phyloP scores from a whole-genome alignment of 53 echinoderm and acorn worm genomes.

The Holothuria scabra region DNA sequence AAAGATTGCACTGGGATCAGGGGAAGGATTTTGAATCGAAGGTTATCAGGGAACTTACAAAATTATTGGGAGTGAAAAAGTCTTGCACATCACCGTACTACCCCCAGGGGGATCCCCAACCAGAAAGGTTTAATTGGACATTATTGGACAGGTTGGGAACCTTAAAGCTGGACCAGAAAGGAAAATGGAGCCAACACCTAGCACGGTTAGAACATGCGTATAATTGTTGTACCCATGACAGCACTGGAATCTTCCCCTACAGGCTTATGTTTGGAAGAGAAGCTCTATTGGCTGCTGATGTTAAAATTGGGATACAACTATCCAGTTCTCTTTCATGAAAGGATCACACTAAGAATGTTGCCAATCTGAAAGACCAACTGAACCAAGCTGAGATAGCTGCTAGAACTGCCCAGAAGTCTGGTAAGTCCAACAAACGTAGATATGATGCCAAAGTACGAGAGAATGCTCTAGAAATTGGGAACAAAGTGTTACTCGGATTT shows the following conservation, averaged over 20 bases:
- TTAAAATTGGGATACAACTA: background rate
- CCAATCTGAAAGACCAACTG: slow-evolving; percentile 25
- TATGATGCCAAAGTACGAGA: slow-evolving; percentile 58
- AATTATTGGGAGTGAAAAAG: slow-evolving; percentile 55
- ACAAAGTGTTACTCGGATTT: slow-evolving; percentile 47
- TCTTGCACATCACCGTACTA: slow-evolving; percentile 60
- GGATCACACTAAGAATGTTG: slow-evolving; percentile 40
- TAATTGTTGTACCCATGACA: slow-evolving; percentile 50
- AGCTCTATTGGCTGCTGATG: slow-evolving; percentile 50
- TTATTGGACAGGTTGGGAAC: slow-evolving; percentile 35
- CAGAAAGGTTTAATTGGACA: slow-evolving; percentile 60
- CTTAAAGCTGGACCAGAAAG: background rate
- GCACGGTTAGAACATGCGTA: background rate
- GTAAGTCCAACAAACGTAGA: slow-evolving; percentile 39
- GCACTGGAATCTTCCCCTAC: slow-evolving; percentile 65
- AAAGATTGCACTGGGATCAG: slow-evolving; percentile 70
- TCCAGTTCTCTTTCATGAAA: background rate
- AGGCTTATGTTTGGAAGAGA: slow-evolving; percentile 70
- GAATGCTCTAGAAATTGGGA: slow-evolving; percentile 21
- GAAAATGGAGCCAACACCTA: slow-evolving; percentile 22
- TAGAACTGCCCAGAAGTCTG: slow-evolving; percentile 36
- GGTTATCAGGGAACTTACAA: slow-evolving; percentile 54
- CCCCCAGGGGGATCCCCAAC: slow-evolving; percentile 71
- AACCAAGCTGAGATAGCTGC: slow-evolving; percentile 47
- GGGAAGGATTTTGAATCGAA: slow-evolving; percentile 57